phyloP scores from a whole-genome alignment of 2,797 vertebrate species.

The Myioborus miniatus region DNA sequence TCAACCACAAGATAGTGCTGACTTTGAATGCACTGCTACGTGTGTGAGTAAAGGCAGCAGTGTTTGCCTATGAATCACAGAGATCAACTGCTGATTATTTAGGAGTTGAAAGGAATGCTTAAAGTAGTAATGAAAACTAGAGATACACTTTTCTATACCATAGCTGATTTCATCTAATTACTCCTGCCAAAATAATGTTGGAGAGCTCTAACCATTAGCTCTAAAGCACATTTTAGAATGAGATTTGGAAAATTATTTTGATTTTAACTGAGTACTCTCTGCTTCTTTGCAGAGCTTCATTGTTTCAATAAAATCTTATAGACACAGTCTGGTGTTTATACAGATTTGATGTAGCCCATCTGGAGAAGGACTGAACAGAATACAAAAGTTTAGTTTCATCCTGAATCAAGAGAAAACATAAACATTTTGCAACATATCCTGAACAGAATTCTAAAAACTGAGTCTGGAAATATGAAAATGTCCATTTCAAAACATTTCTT shows the following conservation, averaged over 20 bases:
- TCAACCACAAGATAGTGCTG: not conserved
- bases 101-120: not conserved
- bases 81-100: not conserved
- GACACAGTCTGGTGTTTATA: conserved; percentile 18
- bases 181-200: not conserved
- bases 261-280: not conserved
- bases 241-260: not conserved
- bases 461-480: not conserved
- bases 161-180: not conserved
- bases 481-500: not conserved
- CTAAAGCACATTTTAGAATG: not conserved
- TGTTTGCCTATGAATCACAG: not conserved
- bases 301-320: not conserved
- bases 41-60: not conserved
- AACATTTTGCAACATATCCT: not conserved
- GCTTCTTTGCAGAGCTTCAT: not conserved
- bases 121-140: not conserved
- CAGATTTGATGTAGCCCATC: conserved; percentile 23
- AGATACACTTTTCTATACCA: not conserved
- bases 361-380: not conserved
- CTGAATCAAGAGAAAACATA: not conserved
- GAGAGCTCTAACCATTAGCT: not conserved
- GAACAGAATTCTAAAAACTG: not conserved
- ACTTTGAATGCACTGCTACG: accelerated
- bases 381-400: not conserved